Evolutionary conservation across 2,113 vertebrate genomes (phyloP), one percentile per base, ranked within the genome.

Genomic region (Chinchilla lanigera): DNA sequence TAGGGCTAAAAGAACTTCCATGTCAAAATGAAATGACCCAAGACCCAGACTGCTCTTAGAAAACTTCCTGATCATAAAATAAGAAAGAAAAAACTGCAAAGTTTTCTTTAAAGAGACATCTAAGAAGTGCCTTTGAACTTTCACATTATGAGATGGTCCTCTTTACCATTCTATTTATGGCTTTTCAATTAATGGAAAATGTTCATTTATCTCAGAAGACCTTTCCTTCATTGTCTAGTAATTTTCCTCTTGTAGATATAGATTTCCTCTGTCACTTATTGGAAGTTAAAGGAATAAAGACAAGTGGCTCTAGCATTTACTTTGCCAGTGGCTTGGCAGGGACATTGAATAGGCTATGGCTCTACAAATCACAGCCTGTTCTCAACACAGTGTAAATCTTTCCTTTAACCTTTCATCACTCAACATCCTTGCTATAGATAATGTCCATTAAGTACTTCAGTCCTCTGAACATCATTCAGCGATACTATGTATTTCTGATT

Each of bases 71-170:
- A 86, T 90, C 84, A 93, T 85, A 88, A 95, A 94, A 84, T 71
- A 71, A 69, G 3, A 73, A 86, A 82, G 50, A 77, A 52, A 94
- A 47, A 93, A 93, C 95, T 89, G 89, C 92, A 56, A 81, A 28
- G 4, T 96, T 97, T 96, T 97, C 84, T 98, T 97, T 90, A 90
- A 97, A 97, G 65, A 95, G 93, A 83, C 61, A 81, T 91, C 94
- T 95, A 38, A 95, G 95, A 85, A 95, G 77, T 95, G 84, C 77
- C 87, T 95, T 95, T 95, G 97, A 98, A 97, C 96, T 95, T 95
- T 96, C 96, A 93, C 97, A 95, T 97, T 95, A 96, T 93, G 90
- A 95, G 77, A 81, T 90, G 82, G 86, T 92, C 58, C 84, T 47
- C 47, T 96, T 89, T 77, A 61, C 94, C 92, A 73, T 95, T 96